Evolutionary conservation across 2,113 vertebrate species (phyloP).

Genomic region (Chloebia gouldiae): DNA sequence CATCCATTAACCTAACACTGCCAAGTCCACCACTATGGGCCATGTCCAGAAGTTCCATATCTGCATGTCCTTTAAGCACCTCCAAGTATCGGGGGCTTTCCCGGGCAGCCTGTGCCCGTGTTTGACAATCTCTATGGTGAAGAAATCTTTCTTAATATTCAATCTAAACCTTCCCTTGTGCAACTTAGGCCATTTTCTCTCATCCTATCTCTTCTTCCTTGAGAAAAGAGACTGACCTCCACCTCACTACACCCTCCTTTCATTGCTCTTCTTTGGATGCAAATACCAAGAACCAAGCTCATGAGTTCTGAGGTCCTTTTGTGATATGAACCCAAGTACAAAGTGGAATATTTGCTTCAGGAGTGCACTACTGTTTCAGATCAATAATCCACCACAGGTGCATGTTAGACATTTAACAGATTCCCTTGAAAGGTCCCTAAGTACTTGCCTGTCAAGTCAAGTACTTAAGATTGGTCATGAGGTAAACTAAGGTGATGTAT

Average conservation of each 20-base stretch:
- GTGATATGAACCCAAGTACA: neutral
- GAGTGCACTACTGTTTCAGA: neutral
- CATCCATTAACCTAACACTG: neutral
- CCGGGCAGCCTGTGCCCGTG: fast-evolving
- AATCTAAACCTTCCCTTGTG: fast-evolving
- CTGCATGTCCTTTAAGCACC: neutral
- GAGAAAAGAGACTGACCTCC: neutral
- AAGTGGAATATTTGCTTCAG: neutral
- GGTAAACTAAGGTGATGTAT: neutral
- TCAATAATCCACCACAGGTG: no score
- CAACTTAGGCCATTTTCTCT: neutral
- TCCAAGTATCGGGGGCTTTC: neutral
- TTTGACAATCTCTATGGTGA: neutral
- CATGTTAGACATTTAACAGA: neutral
- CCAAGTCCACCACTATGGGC: neutral
- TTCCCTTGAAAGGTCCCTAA: neutral
- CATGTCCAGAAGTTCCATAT: neutral
- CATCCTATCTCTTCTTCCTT: neutral
- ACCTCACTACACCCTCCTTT: neutral
- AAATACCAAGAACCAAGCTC: neutral
- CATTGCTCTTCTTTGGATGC: neutral
- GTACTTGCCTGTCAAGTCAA: neutral
- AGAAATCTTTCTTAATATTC: neutral
- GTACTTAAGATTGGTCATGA: neutral
- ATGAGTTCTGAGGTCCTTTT: neutral